Evolutionary conservation across 2,888 invertebrate genomes (phyloP).

Genomic region (Antitype chi): DNA sequence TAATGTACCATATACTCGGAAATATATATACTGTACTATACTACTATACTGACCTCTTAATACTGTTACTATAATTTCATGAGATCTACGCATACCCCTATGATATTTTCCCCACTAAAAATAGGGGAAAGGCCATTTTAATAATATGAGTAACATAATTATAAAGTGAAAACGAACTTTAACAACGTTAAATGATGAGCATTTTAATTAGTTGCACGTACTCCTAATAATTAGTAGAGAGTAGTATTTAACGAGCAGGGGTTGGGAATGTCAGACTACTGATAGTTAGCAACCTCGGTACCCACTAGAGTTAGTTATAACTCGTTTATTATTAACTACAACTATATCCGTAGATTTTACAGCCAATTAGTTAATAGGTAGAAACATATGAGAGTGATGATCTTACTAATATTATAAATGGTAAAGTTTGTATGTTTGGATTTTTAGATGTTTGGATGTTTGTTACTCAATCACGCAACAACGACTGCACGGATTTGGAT

Average conservation of each 20-base stretch:
- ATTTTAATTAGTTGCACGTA: slow-evolving; percentile 35
- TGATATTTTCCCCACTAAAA: neutral
- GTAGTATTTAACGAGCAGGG: slow-evolving; percentile 25
- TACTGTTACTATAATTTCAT: neutral
- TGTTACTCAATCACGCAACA: no score
- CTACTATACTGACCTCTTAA: no score
- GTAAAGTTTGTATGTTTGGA: no score
- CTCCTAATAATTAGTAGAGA: slow-evolving; percentile 26
- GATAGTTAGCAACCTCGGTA: slow-evolving; percentile 6
- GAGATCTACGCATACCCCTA: neutral
- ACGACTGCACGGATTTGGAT: no score
- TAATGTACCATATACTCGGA: no score
- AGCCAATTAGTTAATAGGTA: neutral
- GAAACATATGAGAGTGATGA: neutral
- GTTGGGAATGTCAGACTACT: neutral
- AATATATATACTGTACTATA: no score
- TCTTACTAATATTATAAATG: no score
- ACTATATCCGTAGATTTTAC: neutral
- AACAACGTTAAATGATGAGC: slow-evolving; percentile 9
- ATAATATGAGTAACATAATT: slow-evolving; percentile 6
- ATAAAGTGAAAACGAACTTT: slow-evolving; percentile 28
- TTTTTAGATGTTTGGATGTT: no score
- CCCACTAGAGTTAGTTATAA: neutral
- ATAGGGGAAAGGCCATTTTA: neutral
- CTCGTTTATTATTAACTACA: neutral